phyloP scores from a whole-genome alignment of 2,797 vertebrate species.

The Periparus ater region DNA sequence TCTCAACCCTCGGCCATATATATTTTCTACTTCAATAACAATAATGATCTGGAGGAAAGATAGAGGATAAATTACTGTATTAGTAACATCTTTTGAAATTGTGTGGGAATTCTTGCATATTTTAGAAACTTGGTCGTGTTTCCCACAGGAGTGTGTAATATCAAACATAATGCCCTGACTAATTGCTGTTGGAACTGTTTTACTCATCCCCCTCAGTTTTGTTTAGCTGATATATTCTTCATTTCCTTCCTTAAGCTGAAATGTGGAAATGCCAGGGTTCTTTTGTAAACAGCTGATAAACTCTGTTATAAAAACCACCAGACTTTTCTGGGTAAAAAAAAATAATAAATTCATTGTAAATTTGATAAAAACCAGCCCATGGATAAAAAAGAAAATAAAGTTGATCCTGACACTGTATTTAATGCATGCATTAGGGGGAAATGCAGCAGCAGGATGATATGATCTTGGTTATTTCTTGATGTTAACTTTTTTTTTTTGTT shows the following conservation, averaged over 20 bases:
- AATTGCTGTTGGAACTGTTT: background rate
- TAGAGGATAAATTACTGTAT: background rate
- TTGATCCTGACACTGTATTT: background rate
- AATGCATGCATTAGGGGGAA: background rate
- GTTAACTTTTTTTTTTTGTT: background rate
- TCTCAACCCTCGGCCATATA: background rate
- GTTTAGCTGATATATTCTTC: background rate
- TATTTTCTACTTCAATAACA: background rate
- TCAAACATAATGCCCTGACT: background rate
- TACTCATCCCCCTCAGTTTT: background rate
- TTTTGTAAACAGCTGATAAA: background rate
- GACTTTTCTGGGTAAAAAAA: background rate
- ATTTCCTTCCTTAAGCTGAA: background rate
- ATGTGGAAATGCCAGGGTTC: background rate
- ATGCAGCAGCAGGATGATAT: background rate
- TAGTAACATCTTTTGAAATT: background rate
- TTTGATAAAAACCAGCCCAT: background rate
- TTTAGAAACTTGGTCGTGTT: background rate
- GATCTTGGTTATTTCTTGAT: background rate
- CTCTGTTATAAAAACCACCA: background rate
- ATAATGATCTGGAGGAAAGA: background rate
- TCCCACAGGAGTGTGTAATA: background rate
- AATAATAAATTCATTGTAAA: background rate
- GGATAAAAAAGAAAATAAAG: background rate
- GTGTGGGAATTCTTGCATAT: background rate